Evolutionary conservation across 2,113 vertebrate species (phyloP).

Genomic region (Columba janthina): DNA sequence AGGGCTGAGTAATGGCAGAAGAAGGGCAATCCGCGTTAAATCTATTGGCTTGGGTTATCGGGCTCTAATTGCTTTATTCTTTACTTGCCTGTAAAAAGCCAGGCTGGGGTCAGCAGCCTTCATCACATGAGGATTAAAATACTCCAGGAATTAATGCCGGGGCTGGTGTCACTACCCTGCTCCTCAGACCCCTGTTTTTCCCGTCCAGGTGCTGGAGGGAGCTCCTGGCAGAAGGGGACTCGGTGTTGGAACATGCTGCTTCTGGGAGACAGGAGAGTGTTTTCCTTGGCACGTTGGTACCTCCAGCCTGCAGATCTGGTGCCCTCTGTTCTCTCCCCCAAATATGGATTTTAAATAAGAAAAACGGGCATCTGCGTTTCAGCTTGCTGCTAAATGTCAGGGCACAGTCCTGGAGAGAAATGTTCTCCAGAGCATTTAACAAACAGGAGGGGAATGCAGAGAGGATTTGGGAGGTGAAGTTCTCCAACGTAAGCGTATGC

Average conservation of each 20-base stretch:
- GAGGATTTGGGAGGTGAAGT: neutral
- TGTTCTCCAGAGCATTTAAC: neutral
- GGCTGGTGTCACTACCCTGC: neutral
- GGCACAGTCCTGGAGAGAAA: neutral
- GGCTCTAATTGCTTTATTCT: neutral
- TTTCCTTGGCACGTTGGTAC: rapidly evolving
- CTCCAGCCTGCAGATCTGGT: neutral
- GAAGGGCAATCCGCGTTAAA: neutral
- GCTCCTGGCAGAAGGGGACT: neutral
- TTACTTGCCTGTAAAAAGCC: neutral
- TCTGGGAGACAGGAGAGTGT: neutral
- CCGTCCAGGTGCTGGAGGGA: neutral
- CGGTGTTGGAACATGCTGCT: rapidly evolving
- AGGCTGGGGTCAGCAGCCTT: neutral
- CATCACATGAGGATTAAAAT: neutral
- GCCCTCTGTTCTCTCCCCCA: neutral
- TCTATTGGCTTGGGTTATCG: rapidly evolving
- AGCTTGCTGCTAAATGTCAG: neutral
- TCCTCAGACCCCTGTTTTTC: neutral
- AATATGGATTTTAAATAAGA: neutral
- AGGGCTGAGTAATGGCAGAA: neutral
- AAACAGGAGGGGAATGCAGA: neutral
- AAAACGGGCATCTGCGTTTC: neutral
- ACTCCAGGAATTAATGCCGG: neutral
- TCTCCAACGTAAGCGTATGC: rapidly evolving